phyloP scores from a whole-genome alignment of 2,797 vertebrate species.

The Xerus rutilus region DNA sequence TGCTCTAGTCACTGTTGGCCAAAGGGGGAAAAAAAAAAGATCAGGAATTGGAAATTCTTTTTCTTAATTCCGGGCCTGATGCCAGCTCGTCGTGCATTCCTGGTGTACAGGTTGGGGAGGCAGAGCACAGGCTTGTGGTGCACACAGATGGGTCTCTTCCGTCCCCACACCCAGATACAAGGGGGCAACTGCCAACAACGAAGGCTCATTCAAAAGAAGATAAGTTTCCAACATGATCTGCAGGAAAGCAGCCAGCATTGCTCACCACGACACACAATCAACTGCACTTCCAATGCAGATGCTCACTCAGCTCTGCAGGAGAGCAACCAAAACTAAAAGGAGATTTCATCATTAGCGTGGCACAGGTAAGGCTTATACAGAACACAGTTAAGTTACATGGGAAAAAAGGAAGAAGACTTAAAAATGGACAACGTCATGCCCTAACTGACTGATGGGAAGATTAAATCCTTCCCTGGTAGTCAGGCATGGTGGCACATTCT shows the following conservation, averaged over 20 bases:
- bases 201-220: slow-evolving; percentile 7
- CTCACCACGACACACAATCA: background rate
- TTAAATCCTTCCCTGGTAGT: background rate
- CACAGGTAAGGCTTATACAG: background rate
- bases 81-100: slow-evolving; percentile 53
- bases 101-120: background rate
- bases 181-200: background rate
- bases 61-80: slow-evolving; percentile 16
- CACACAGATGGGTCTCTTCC: background rate
- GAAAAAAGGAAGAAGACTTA: background rate
- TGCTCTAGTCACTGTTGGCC: slow-evolving; percentile 22
- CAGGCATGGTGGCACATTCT: too few species aligned
- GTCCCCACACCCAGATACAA: background rate
- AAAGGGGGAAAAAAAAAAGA: slow-evolving; percentile 36
- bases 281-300: background rate
- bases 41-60: slow-evolving; percentile 64
- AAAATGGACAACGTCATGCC: background rate
- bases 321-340: background rate
- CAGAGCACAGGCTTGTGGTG: background rate
- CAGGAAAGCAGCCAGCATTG: background rate
- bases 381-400: background rate
- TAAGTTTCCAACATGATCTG: background rate
- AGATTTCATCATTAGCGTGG: background rate
- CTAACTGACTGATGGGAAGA: background rate
- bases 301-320: background rate